phyloP scores from a whole-genome alignment of 2,797 vertebrate genomes.

The Lindbergichthys nudifrons region DNA sequence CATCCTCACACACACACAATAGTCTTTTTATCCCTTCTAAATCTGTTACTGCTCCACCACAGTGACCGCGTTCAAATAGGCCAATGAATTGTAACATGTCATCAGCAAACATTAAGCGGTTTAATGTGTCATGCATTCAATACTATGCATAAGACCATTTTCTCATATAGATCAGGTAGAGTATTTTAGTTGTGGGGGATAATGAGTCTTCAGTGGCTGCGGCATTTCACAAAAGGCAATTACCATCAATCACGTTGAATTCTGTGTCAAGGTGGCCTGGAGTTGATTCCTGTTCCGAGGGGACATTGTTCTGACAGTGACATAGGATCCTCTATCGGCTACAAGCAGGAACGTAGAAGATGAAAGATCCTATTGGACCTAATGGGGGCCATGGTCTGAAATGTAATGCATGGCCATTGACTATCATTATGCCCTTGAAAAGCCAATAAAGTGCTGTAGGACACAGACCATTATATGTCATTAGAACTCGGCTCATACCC shows the following conservation, averaged over 20 bases:
- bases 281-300: conserved; percentile 70
- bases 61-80: conserved; percentile 59
- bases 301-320: conserved; percentile 72
- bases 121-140: conserved; percentile 59
- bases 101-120: conserved; percentile 75
- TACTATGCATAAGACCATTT: conserved; percentile 24
- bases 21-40: conserved; percentile 78
- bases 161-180: conserved; percentile 53
- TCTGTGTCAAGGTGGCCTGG: conserved; percentile 81
- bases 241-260: conserved; percentile 82
- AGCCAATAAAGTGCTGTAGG: conserved; percentile 80
- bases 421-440: conserved; percentile 83
- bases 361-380: conserved; percentile 76
- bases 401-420: conserved; percentile 78
- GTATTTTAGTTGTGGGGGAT: conserved; percentile 56
- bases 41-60: conserved; percentile 51
- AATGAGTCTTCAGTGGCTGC: conserved; percentile 63
- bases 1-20: conserved; percentile 80
- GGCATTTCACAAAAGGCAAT: conserved; percentile 79
- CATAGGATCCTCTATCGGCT: conserved; percentile 72
- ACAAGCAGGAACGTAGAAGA: conserved; percentile 64
- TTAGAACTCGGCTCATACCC: conserved; percentile 66
- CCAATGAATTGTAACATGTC: conserved; percentile 72
- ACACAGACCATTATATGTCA: conserved; percentile 75
- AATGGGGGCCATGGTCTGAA: conserved; percentile 70